Conservation (phyloP, 2,888 invertebrate genomes). For the Resseliella maxima region DNA sequence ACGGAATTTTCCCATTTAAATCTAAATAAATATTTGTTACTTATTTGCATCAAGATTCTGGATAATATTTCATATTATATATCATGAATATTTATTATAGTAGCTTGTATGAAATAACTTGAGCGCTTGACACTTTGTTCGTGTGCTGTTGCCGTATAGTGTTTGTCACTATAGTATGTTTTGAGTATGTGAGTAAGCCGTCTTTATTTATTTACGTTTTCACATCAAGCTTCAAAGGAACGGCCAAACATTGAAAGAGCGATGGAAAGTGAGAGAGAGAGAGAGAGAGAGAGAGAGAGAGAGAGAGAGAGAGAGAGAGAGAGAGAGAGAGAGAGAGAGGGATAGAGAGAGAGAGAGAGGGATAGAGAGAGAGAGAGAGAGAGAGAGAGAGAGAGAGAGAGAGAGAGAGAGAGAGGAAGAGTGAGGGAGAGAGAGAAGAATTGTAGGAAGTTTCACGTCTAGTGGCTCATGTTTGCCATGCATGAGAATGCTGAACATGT, state of each 20-base stretch:
- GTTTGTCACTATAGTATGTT: not conserved
- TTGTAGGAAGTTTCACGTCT: constrained; percentile 13
- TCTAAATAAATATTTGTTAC: constrained; percentile 35
- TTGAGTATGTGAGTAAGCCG: not conserved
- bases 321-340: not conserved
- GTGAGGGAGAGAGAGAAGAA: not conserved
- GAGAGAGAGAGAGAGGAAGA: not conserved
- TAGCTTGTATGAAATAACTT: not conserved
- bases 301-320: not conserved
- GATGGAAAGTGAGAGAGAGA: not conserved
- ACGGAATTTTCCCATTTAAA: constrained; percentile 17
- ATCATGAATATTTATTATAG: constrained; percentile 29
- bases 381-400: not conserved
- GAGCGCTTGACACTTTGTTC: not conserved
- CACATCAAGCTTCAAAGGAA: not conserved
- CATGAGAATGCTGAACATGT: not conserved
- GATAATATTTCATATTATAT: constrained; percentile 45
- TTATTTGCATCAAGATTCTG: constrained; percentile 29
- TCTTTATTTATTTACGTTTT: constrained; percentile 5
- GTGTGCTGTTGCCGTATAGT: not conserved
- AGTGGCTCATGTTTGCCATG: not conserved
- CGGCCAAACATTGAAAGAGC: no score
- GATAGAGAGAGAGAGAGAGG: not conserved
- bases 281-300: not conserved
- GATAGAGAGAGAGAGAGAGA: not conserved